Base-by-base conservation (phyloP, 2,888 invertebrate species). In the Sthenelais limicola region DNA sequence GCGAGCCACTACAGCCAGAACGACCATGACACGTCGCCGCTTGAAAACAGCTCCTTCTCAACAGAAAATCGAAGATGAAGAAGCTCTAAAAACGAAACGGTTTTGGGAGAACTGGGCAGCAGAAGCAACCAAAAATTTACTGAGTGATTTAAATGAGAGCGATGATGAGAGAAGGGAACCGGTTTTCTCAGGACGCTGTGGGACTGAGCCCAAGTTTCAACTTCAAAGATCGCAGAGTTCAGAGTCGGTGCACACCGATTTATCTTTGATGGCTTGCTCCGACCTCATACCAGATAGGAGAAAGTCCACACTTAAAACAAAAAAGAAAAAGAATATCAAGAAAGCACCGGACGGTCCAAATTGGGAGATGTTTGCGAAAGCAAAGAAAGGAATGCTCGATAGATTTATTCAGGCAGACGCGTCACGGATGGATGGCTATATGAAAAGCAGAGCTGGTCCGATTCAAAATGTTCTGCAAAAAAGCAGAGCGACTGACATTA, bases 81-180 rank as follows among this genome's bases (percentile, higher is more conserved):
- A 56, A 18, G 43, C 38, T 1, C 4, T 38, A 21, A 18, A 15
- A 51, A 35, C 70, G 1, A 21, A 30, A 30, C 24, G 15, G 43
- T 71, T 58, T 35, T 71, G 71, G 71, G 62, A 71, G 33, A 43
- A 62, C 15, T 71, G 58, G 58, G 58, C 71, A 4, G 51, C 26
- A 33, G 62, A 71, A 7, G 71, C 58, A 9, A 47, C 47, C 1
- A 18, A 47, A 15, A 4, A 28, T 15, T 33, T 71, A 12, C 24
- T 71, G 21, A 12, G 5, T 1, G 51, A 58, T 21, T 21, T 48
- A 7, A 7, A 38, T 5, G 32, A 47, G 7, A 35, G 56, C n/a
- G 15, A 54, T 30, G 43, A 9, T 4, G 51, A 38, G 9, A 48
- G 18, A 18, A 3, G 21, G 38, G 47, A 71, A 24, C 33, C 24